Percentiles rank a stretch among this genome's conserved stretches.
Conservation (phyloP, 2,113 vertebrate species). For the Porphyrio hochstetteri region DNA sequence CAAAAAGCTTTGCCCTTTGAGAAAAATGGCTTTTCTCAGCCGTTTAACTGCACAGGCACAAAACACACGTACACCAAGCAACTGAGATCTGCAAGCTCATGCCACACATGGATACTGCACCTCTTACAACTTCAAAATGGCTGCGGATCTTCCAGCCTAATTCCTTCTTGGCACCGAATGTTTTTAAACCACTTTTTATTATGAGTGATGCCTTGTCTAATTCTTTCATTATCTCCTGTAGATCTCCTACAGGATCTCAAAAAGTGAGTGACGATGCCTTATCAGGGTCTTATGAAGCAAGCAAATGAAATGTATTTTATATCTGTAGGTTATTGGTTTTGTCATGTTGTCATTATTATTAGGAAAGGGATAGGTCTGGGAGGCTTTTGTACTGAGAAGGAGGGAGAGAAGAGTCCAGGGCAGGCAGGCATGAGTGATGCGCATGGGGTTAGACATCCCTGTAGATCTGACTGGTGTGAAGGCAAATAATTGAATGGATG, state of each 20-base stretch:
- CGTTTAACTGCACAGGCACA: background rate
- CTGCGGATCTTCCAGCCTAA: background rate
- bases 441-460: slow-evolving; percentile 44
- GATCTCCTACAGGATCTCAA: slow-evolving; percentile 35
- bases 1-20: background rate
- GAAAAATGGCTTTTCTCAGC: background rate
- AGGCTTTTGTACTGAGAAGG: slow-evolving; percentile 32
- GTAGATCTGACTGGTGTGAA: slow-evolving; percentile 63
- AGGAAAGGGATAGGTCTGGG: slow-evolving; percentile 47
- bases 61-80: background rate
- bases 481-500: slow-evolving; percentile 60
- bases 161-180: background rate
- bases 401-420: slow-evolving; percentile 23
- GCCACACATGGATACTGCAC: background rate
- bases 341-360: slow-evolving; percentile 65
- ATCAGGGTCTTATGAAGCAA: slow-evolving; percentile 37
- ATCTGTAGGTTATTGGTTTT: slow-evolving; percentile 65
- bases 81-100: background rate
- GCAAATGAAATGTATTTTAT: slow-evolving; percentile 48
- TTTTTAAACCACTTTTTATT: slow-evolving; percentile 35
- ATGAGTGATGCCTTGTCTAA: background rate
- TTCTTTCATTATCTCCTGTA: slow-evolving; percentile 17
- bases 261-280: background rate
- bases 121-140: slow-evolving; percentile 19
- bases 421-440: slow-evolving; percentile 63